phyloP scores from a whole-genome alignment of 1,140 invertebrate genomes.

The Aphis craccivora region DNA sequence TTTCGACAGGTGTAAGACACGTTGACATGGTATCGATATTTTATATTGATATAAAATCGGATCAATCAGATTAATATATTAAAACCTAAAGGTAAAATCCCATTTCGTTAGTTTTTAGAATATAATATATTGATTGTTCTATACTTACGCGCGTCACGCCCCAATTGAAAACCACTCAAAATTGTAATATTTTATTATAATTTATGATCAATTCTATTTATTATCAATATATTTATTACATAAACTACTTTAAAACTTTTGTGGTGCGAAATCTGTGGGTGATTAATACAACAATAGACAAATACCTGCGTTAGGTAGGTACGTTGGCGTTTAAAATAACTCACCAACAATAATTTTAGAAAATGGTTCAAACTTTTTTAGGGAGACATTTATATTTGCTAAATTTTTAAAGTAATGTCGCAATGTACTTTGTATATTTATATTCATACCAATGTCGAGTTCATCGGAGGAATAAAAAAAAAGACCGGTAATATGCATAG shows the following conservation, averaged over 20 bases:
- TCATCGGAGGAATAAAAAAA: slow-evolving; percentile 13
- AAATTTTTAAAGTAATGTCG: background rate
- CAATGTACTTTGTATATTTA: slow-evolving; percentile 6
- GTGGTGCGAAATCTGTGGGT: background rate
- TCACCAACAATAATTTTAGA: background rate
- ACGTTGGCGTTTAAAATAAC: background rate
- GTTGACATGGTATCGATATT: too few relatives aligned
- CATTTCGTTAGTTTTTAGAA: background rate
- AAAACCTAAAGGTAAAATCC: background rate
- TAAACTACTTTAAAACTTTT: background rate
- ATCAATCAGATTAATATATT: background rate
- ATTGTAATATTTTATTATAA: background rate
- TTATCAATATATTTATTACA: background rate
- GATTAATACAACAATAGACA: background rate
- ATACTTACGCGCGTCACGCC: too few relatives aligned
- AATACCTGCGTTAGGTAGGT: background rate
- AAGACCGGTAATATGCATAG: slow-evolving; percentile 33
- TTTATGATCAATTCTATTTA: background rate
- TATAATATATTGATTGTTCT: background rate
- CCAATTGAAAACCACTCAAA: background rate
- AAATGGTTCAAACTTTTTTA: background rate
- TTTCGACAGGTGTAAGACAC: background rate
- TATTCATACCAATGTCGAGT: slow-evolving; percentile 21
- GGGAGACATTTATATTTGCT: background rate
- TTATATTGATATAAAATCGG: background rate